phyloP scores from a whole-genome alignment of 2,113 vertebrate species.

The Crotalus tigris region DNA sequence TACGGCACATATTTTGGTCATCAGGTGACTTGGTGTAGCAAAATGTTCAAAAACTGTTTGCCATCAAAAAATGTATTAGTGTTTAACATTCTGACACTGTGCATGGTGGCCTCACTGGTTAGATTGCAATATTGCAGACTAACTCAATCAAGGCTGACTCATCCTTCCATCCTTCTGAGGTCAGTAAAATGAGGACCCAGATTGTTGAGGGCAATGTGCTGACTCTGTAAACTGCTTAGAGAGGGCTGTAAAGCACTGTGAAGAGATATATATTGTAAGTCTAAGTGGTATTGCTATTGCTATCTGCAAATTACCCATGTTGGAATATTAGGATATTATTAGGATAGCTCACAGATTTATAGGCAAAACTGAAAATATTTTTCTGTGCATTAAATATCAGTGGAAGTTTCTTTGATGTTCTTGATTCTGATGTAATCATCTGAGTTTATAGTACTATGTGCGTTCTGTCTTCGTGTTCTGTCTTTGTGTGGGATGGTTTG shows the following conservation, averaged over 20 bases:
- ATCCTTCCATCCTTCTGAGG: neutral
- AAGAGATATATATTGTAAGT: neutral
- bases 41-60: neutral
- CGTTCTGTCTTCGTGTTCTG: neutral
- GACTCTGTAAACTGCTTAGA: neutral
- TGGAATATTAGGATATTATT: neutral
- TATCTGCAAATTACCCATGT: neutral
- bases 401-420: neutral
- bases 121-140: neutral
- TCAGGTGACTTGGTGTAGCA: neutral
- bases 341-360: neutral
- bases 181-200: neutral
- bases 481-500: constrained; percentile 65
- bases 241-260: neutral
- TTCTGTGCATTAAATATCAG: neutral
- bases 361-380: neutral
- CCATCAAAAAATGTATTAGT: neutral
- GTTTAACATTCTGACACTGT: neutral
- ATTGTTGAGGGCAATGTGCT: neutral
- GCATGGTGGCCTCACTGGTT: neutral
- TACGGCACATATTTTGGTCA: constrained; percentile 54
- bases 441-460: neutral
- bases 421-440: neutral
- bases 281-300: neutral
- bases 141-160: neutral